Evolutionary conservation across 2,797 vertebrate genomes (phyloP), one percentile per base, ranked within the genome.

Genomic region (Oryzias sinensis): DNA sequence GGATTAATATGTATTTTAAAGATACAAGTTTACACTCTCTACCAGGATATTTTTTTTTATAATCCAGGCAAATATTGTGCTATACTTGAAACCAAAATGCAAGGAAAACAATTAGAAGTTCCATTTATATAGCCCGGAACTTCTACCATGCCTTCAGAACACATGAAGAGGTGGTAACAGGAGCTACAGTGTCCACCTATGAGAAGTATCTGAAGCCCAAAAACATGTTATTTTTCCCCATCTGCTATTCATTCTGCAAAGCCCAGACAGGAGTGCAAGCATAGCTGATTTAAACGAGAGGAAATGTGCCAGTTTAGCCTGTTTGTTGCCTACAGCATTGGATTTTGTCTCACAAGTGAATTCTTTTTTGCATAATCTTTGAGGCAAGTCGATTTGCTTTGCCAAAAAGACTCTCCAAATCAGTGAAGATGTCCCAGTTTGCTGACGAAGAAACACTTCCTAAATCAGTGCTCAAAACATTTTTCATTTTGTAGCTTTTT

Each of bases 241-340:
- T 78, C 83, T 86, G 84, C 72, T 84, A 86, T 85, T 87, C 87
- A 86, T 79, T 80, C 78, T 13, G 66, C 69, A 42, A 75, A n/a
- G 22, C 59, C 73, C 83, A 57, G 74, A 87, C 87, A 86, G 84
- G 74, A 76, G 69, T 81, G 64, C 24, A 3, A 73, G 66, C 80
- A 66, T 81, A 88, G 85, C 88, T 89, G 84, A 79, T 84, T 81
- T 84, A 84, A 87, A 80, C 81, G 52, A 70, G 53, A 43, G 77
- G 78, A 37, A 78, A 88, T 81, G 69, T 77, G 81, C 83, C 86
- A 89, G 85, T 88, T 88, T 89, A 82, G 69, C 68, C 80, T 58
- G 82, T 89, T 86, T 88, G 65, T 78, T 65, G 68, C 78, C 77
- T 56, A 79, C 70, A 68, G 76, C 66, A 27, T 74, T 72, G 62